These are phyloP conservation scores for Thermophis baileyi DNA, from an alignment of 2,113 vertebrate genomes.

Conservation along the genomic window DNA sequence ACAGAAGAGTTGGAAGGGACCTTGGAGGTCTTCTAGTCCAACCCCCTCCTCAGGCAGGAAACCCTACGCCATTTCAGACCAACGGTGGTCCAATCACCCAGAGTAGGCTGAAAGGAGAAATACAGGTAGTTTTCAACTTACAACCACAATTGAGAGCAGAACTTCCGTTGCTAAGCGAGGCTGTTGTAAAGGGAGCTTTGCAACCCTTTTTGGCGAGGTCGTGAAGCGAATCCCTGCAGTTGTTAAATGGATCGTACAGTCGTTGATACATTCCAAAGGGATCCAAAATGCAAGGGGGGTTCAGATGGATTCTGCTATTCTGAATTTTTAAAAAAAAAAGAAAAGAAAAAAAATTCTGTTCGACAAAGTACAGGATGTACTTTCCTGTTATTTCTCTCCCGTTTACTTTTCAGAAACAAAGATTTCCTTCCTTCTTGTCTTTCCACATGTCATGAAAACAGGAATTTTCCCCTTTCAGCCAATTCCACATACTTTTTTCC, in stretches of 20 bases:
- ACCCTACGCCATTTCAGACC: no score
- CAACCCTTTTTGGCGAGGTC: no score
- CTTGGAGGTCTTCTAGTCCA: background rate
- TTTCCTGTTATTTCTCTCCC: background rate
- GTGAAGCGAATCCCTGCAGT: no score
- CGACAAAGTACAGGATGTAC: conserved; percentile 36
- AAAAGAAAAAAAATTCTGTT: conserved; percentile 1
- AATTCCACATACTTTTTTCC: conserved; percentile 63
- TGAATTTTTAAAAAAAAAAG: background rate
- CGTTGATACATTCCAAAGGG: no score
- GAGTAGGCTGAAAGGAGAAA: no score
- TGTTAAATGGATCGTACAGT: no score
- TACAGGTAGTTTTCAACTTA: no score
- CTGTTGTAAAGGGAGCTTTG: no score
- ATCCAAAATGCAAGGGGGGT: background rate
- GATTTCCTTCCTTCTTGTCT: background rate
- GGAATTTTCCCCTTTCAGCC: conserved; percentile 62
- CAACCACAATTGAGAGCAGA: no score
- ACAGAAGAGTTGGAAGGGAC: background rate
- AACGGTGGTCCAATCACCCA: no score
- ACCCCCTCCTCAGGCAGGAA: no score
- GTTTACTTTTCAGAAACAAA: conserved; percentile 40
- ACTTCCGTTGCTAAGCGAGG: no score
- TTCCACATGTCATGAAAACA: conserved; percentile 57
- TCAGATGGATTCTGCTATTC: background rate